Conservation (phyloP, 2,113 vertebrate species). For the Cynocephalus volans region DNA sequence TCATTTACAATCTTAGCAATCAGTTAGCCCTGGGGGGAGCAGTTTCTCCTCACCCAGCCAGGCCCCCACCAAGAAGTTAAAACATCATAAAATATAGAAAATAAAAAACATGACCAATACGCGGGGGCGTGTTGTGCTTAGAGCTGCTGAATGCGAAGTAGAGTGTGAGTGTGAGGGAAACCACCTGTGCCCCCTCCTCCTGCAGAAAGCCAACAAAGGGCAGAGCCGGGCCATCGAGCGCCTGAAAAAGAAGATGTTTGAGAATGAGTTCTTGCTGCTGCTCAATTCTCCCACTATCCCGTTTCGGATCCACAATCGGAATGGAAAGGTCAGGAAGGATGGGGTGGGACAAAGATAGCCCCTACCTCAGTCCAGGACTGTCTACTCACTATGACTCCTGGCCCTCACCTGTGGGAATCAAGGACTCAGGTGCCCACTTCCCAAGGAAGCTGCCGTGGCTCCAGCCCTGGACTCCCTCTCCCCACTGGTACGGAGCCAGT, state of each 20-base stretch:
- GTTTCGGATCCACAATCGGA: conserved; percentile 98
- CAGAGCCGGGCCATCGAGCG: conserved; percentile 96
- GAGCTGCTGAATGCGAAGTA: neutral
- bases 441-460: neutral
- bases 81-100: neutral
- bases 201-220: conserved; percentile 96
- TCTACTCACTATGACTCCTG: neutral
- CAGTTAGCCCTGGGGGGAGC: neutral
- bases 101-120: neutral
- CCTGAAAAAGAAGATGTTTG: conserved; percentile 99
- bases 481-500: neutral
- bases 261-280: conserved; percentile 98
- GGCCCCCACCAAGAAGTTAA: neutral
- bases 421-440: neutral
- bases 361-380: neutral
- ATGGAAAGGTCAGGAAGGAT: conserved; percentile 94
- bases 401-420: neutral
- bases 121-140: neutral
- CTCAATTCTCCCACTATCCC: conserved; percentile 97
- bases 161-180: neutral
- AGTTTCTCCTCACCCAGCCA: neutral
- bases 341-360: neutral
- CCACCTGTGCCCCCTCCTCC: fast-evolving
- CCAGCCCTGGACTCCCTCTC: neutral
- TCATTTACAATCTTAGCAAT: neutral